Base-by-base conservation (phyloP, 2,888 invertebrate species). In the Cancer borealis region DNA sequence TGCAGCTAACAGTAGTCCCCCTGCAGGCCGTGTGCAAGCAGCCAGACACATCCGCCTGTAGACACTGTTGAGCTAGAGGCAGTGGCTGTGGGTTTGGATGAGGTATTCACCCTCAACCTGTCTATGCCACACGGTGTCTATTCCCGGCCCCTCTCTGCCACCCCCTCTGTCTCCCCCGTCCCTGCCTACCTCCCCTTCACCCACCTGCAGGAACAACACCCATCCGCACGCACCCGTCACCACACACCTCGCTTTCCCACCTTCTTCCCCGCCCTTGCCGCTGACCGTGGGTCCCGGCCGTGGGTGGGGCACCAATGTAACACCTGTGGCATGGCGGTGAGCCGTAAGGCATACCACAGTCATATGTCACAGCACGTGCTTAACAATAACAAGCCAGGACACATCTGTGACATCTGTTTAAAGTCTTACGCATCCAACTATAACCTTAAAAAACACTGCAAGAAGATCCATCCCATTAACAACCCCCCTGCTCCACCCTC, bases 161-260 rank as follows among this genome's bases (percentile, higher is more conserved):
- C 93, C 66, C 95, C 95, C 54, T 88, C 88, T 49, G 88, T 91
- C 87, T 89, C 91, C 30, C 91, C 95, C 8, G 60, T 88, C 91
- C 93, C 93, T 3, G 94, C 92, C 21, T 95, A 94, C 92, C 92
- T 88, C 17, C 95, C 93, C 54, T 95, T 95, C 84, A 92, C 94
- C 46, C 79, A 91, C 45, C 88, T 91, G 39, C 93, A 60, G 26
- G 95, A 95, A 17, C 93, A 95, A 10, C 30, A 21, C 10, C 91
- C 60, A 5, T 39, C 87, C 66, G 88, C 84, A 6, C 91, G 66
- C 17, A 26, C 17, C 26, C 46, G 79, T 30, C 54, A 12, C 46
- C 93, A 17, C 60, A 66, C 26, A n/a, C 30, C n/a, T 12, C 17
- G 17, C 39, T n/a, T 30, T 26, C 92, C 49, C 45, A 26, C 26